Percentiles rank a stretch among this genome's conserved stretches.
These are phyloP conservation scores for Dipodomys stephensi DNA, from an alignment of 2,113 vertebrate genomes.

Conservation along the genomic window DNA sequence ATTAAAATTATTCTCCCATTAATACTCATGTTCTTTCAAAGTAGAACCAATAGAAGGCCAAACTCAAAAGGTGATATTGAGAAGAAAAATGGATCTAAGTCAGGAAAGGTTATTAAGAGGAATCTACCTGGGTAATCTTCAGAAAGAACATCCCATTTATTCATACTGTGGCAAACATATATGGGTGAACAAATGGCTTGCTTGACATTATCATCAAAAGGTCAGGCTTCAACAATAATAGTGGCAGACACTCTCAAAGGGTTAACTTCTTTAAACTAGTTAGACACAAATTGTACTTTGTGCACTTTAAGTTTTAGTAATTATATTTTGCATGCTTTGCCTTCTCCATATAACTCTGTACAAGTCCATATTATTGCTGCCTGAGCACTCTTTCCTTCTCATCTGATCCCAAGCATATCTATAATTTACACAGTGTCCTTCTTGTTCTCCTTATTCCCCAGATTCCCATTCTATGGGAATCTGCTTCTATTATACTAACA, in stretches of 20 bases:
- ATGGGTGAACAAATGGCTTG: background rate
- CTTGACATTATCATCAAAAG: conserved; percentile 17
- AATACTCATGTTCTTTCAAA: background rate
- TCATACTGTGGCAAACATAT: background rate
- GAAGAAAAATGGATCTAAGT: background rate
- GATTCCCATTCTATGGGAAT: background rate
- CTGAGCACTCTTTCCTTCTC: background rate
- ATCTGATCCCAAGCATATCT: background rate
- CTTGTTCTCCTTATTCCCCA: background rate
- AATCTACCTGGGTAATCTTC: background rate
- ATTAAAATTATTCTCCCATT: conserved; percentile 10
- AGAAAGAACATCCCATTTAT: background rate
- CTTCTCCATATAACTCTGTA: background rate
- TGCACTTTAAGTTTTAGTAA: conserved; percentile 2
- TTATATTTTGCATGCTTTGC: background rate
- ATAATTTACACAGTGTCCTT: background rate
- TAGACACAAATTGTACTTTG: background rate
- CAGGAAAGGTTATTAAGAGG: background rate
- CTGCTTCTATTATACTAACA: background rate
- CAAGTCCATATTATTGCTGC: background rate
- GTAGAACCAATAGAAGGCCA: background rate
- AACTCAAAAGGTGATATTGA: background rate
- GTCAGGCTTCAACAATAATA: background rate
- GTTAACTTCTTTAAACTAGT: background rate
- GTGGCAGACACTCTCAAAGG: conserved; percentile 3